A percentile compares a stretch with the other conserved stretches of the same genome.
phyloP scores from a whole-genome alignment of 1,140 invertebrate species.

The Drosophila tsacasi region DNA sequence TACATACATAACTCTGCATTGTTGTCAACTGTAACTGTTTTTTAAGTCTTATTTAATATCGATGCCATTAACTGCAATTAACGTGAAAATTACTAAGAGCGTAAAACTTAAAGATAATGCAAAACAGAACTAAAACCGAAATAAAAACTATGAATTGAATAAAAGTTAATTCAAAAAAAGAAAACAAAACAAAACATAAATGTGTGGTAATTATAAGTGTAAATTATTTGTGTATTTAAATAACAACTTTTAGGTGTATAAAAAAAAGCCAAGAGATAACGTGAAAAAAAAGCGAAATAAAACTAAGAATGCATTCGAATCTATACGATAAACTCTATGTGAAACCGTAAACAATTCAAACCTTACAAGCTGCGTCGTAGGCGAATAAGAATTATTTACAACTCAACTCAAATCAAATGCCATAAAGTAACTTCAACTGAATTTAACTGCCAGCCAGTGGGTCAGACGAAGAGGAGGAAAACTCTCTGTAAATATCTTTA shows the following conservation, averaged over 20 bases:
- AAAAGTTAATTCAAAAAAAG: slow-evolving; percentile 28
- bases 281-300: slow-evolving; percentile 19
- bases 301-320: slow-evolving; percentile 59
- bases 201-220: slow-evolving; percentile 79
- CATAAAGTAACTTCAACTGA: slow-evolving; percentile 80
- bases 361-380: slow-evolving; percentile 46
- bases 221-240: slow-evolving; percentile 83
- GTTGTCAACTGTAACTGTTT: slow-evolving; percentile 78
- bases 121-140: slow-evolving; percentile 36
- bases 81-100: slow-evolving; percentile 44
- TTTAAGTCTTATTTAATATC: slow-evolving; percentile 79
- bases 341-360: slow-evolving; percentile 50
- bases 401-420: slow-evolving; percentile 64
- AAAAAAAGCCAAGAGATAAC: slow-evolving; percentile 37
- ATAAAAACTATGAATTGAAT: slow-evolving; percentile 42
- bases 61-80: slow-evolving; percentile 75
- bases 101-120: slow-evolving; percentile 32
- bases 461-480: slow-evolving; percentile 20
- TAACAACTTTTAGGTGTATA: slow-evolving; percentile 76
- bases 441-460: slow-evolving; percentile 58
- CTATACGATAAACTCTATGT: slow-evolving; percentile 59
- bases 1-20: slow-evolving; percentile 67
- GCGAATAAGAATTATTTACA: slow-evolving; percentile 58
- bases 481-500: slow-evolving; percentile 79
- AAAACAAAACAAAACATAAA: slow-evolving; percentile 37